phyloP scores from a whole-genome alignment of 2,797 vertebrate species.

The Hydrocynus forskahlii region DNA sequence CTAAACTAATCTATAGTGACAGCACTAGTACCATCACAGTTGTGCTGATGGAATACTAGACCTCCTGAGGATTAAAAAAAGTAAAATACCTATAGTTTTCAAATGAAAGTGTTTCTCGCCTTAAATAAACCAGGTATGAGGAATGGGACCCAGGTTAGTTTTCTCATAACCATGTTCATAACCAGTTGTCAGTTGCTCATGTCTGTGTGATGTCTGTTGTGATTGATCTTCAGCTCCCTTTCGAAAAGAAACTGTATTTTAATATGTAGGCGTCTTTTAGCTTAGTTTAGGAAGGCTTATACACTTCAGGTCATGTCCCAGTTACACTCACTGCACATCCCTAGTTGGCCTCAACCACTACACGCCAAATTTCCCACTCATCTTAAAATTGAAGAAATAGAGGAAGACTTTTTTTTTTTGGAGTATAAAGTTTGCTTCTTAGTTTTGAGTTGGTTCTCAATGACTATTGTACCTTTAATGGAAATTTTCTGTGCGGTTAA shows the following conservation, averaged over 20 bases:
- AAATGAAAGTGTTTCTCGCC: no score
- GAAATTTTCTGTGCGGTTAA: neutral
- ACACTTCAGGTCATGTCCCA: neutral
- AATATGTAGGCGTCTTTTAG: no score
- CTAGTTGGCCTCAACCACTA: no score
- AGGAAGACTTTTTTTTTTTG: no score
- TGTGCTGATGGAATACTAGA: no score
- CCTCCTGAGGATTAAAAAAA: no score
- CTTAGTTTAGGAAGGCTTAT: neutral
- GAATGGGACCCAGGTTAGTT: neutral
- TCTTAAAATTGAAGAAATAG: no score
- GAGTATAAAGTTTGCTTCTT: no score
- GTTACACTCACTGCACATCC: neutral
- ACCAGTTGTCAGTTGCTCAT: neutral
- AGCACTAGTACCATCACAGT: no score
- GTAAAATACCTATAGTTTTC: no score
- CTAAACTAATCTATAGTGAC: no score
- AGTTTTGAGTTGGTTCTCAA: neutral
- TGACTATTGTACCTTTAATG: neutral
- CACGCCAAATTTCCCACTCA: no score
- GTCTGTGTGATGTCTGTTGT: slow-evolving; percentile 7
- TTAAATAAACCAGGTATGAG: neutral
- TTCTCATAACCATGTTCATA: neutral
- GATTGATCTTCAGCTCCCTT: neutral
- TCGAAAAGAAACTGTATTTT: neutral